Conservation (phyloP, 2,113 vertebrate genomes). For the Halcyon malimbica region DNA sequence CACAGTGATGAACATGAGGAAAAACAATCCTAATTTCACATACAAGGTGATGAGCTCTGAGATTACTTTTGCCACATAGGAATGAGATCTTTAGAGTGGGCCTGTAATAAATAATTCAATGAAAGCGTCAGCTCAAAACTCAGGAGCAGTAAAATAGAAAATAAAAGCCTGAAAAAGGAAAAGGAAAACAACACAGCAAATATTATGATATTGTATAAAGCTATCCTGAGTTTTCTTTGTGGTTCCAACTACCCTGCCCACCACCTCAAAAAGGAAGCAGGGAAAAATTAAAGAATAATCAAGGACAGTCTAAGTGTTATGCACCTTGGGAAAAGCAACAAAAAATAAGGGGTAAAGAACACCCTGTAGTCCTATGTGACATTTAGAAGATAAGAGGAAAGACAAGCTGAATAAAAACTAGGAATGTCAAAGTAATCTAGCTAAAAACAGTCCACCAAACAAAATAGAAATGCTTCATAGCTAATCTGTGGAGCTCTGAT, state of each 20-base stretch:
- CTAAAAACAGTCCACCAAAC: neutral
- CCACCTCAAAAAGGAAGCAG: neutral
- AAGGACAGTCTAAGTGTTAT: neutral
- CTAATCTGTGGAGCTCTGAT: neutral
- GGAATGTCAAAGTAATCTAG: neutral
- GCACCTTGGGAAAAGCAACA: neutral
- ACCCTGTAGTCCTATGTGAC: neutral
- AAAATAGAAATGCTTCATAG: neutral
- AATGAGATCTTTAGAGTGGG: neutral
- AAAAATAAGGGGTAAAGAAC: neutral
- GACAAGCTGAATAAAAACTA: neutral
- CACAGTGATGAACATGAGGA: neutral
- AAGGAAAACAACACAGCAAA: neutral
- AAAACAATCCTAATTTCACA: constrained; percentile 2
- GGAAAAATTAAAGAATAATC: neutral
- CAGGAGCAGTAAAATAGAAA: neutral
- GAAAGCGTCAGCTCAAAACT: constrained; percentile 17
- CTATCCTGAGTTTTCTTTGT: neutral
- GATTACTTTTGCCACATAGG: neutral
- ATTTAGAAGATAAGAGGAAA: neutral
- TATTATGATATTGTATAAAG: neutral
- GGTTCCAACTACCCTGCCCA: neutral
- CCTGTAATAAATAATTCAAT: constrained; percentile 6
- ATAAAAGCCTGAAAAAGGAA: neutral
- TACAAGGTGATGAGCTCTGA: constrained; percentile 3